Evolutionary conservation across 2,113 vertebrate species (phyloP).

Genomic region (Dicerorhinus sumatrensis): DNA sequence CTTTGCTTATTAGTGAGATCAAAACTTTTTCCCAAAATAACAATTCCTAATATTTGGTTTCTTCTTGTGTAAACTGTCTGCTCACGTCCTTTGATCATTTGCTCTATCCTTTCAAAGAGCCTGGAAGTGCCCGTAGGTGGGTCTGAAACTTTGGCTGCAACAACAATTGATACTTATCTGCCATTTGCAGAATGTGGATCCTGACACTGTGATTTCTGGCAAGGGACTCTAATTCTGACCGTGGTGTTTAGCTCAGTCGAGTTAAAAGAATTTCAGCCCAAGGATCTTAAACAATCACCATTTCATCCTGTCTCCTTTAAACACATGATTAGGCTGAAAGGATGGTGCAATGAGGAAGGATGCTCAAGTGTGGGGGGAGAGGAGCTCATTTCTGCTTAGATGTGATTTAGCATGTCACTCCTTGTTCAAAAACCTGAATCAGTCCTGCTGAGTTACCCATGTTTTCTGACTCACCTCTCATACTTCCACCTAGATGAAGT

Average conservation of each 20-base stretch:
- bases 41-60: neutral
- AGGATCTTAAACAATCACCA: neutral
- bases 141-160: neutral
- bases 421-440: neutral
- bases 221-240: neutral
- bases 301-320: neutral
- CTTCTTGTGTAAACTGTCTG: neutral
- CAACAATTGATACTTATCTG: neutral
- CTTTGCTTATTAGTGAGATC: constrained; percentile 25
- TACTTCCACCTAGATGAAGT: neutral
- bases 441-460: neutral
- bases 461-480: constrained; percentile 35
- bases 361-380: neutral
- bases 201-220: neutral
- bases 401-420: neutral
- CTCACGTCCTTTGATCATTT: neutral
- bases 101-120: neutral
- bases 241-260: neutral
- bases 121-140: neutral
- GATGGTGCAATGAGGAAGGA: neutral
- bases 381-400: neutral
- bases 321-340: neutral
- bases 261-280: neutral
- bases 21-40: neutral
- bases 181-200: neutral